phyloP scores from a whole-genome alignment of 2,888 invertebrate species.

The Crioceris asparagi region DNA sequence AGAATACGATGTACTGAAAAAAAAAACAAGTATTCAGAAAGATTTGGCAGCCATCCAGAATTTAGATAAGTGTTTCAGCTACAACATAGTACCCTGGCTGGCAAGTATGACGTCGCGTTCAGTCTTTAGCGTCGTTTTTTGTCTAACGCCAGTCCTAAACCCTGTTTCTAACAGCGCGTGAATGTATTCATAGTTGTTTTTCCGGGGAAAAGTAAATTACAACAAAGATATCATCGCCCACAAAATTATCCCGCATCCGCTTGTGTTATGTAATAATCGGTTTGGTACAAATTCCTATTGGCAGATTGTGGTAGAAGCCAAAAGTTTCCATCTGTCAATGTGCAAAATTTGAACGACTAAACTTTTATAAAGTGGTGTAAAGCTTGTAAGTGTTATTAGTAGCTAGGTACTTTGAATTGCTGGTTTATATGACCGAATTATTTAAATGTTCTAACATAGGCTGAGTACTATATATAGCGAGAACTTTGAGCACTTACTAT shows the following conservation, averaged over 20 bases:
- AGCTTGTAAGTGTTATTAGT: too few relatives aligned
- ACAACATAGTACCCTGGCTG: constrained; percentile 20
- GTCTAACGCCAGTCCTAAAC: constrained; percentile 10
- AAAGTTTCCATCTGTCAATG: too few relatives aligned
- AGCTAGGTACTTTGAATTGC: too few relatives aligned
- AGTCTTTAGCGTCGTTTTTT: constrained; percentile 17
- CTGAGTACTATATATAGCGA: too few relatives aligned
- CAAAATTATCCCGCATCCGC: too few relatives aligned
- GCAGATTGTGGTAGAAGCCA: too few relatives aligned
- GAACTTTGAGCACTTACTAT: constrained; percentile 6
- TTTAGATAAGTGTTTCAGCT: constrained; percentile 23
- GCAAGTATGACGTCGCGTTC: constrained; percentile 20
- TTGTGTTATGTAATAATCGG: constrained; percentile 12
- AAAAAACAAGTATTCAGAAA: constrained; percentile 21
- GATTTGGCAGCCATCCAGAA: constrained; percentile 27
- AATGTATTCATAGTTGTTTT: constrained; percentile 18
- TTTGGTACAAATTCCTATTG: not conserved
- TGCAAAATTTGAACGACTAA: too few relatives aligned
- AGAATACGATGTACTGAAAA: constrained; percentile 15
- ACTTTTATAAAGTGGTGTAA: too few relatives aligned
- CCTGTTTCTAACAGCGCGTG: constrained; percentile 16
- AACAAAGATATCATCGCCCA: too few relatives aligned
- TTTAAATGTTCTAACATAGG: too few relatives aligned
- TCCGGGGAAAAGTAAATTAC: constrained; percentile 8
- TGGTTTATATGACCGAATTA: too few relatives aligned